Evolutionary conservation across 1,140 invertebrate genomes (phyloP), one percentile per base, ranked within the genome.

Genomic region (Antheraea mylitta): DNA sequence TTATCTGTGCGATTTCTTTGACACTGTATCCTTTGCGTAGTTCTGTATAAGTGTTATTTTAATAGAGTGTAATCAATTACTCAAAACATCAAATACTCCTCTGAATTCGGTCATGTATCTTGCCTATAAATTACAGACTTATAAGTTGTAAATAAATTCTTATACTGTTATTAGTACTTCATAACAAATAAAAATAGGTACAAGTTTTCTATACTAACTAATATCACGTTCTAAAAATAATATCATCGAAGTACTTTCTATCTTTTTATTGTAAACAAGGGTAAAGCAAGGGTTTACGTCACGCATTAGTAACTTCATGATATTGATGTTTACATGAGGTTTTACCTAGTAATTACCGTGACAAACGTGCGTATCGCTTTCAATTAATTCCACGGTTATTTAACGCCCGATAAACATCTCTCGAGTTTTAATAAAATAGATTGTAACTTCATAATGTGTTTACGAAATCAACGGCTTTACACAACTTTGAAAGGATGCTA

Each of bases 341-440:
- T 64, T 75, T 71, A 62, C 67, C 69, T 72, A 72, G 64, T 76
- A 70, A 78, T 80, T 76, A 78, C 64, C 45, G 63, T 61, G 69
- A 64, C 67, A 70, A 74, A 74, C 62, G 64, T 62, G 60, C 72
- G 67, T 71, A 72, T 67, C 68, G 71, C 70, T 30, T 70, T 69
- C 73, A 76, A 80, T 80, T 76, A 78, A 78, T 78, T 76, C 68
- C 67, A 65, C 74, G 72, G 68, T 38, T 71, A 70, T 75, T 22
- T 75, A 76, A 71, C 66, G 67, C 58, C 16, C 48, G 74, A 78
- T 78, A 75, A 70, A 48, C 58, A 67, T 74, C 64, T 67, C 69
- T 68, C 53, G 58, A 58, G 60, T 75, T 80, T 80, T 77, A 80
- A 75, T 79, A 77, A 77, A 70, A 69, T 58, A 65, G 37, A 65